Conservation (phyloP, 2,888 invertebrate genomes). For the Chloromyia formosa region DNA sequence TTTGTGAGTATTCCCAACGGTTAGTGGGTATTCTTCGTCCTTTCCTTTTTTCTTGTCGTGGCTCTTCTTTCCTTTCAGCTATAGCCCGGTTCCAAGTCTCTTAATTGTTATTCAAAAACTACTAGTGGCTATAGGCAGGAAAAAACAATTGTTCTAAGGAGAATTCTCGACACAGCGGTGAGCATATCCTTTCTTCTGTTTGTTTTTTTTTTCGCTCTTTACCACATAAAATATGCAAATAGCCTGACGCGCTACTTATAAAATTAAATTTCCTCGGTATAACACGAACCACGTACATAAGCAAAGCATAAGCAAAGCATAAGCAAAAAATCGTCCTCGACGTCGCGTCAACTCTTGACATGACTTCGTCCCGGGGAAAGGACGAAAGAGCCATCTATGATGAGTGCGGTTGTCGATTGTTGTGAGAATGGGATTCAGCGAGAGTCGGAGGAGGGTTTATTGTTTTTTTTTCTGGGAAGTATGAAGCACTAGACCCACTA, state of each 20-base stretch:
- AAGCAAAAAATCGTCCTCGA: background rate
- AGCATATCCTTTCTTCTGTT: slow-evolving; percentile 4
- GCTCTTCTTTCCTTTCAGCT: background rate
- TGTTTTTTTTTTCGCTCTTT: no score
- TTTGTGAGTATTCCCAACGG: background rate
- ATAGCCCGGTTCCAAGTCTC: background rate
- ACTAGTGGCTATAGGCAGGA: background rate
- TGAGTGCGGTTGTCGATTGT: no score
- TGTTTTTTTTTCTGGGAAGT: no score
- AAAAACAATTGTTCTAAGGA: slow-evolving; percentile 3
- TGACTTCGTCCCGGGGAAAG: no score
- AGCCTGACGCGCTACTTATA: slow-evolving; percentile 1
- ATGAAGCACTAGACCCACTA: no score
- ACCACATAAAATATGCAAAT: background rate
- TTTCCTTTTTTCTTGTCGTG: no score
- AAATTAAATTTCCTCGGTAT: slow-evolving; percentile 26
- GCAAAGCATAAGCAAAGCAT: slow-evolving; percentile 9
- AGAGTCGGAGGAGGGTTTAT: no score
- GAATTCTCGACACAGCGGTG: background rate
- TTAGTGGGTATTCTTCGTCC: background rate
- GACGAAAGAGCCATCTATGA: no score
- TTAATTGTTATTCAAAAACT: slow-evolving; percentile 1
- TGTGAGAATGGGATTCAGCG: no score
- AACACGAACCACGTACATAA: slow-evolving; percentile 17
- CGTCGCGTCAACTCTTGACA: no score